phyloP scores from a whole-genome alignment of 1,140 invertebrate species.

The Lordiphosa collinella region DNA sequence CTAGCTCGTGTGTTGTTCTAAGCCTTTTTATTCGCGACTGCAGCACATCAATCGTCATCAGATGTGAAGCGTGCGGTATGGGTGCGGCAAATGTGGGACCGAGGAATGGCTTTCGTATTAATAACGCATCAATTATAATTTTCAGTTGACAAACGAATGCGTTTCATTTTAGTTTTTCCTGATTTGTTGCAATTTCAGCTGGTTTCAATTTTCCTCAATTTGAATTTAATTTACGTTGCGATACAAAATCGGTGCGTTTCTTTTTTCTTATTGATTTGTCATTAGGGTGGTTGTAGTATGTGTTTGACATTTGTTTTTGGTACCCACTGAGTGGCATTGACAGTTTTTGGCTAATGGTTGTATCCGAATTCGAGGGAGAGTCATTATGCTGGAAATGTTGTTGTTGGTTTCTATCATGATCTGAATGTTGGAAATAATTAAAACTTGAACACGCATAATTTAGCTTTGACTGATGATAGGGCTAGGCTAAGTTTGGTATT shows the following conservation, averaged over 20 bases:
- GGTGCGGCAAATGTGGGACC: conserved; percentile 1
- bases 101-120: conserved; percentile 51
- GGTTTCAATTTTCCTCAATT: conserved; percentile 40
- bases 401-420: background rate
- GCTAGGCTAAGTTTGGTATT: background rate
- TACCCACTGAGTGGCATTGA: conserved; percentile 19
- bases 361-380: conserved; percentile 6
- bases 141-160: conserved; percentile 60
- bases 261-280: conserved; percentile 60
- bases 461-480: no score
- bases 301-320: conserved; percentile 26
- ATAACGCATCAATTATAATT: conserved; percentile 76
- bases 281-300: conserved; percentile 37
- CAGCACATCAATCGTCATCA: conserved; percentile 73
- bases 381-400: conserved; percentile 15
- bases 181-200: conserved; percentile 20
- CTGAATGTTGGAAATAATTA: no score
- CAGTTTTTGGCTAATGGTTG: conserved; percentile 55
- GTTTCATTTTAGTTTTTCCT: conserved; percentile 52
- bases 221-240: conserved; percentile 39
- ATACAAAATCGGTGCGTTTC: conserved; percentile 13
- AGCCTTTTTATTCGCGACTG: conserved; percentile 67
- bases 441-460: no score
- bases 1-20: conserved; percentile 15
- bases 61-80: conserved; percentile 16